These are phyloP conservation scores for Chaetoderma sp. DNA, from an alignment of 2,888 invertebrate species.

Conservation along the genomic window DNA sequence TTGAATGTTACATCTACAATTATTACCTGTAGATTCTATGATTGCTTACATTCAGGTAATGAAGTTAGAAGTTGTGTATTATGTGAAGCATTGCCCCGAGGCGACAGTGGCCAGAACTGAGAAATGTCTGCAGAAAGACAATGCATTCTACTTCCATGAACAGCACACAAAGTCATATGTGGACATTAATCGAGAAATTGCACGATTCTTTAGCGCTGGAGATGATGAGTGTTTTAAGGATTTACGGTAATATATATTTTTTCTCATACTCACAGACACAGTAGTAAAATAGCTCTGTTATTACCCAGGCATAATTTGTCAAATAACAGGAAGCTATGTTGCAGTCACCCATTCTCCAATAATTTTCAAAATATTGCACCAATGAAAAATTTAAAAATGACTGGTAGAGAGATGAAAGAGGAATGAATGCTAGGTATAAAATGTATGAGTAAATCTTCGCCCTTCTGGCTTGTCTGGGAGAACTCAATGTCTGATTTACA, in stretches of 20 bases:
- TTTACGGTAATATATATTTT: slow-evolving; percentile 53
- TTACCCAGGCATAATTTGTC: too few species aligned
- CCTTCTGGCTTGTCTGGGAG: not conserved
- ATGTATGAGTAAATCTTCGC: not conserved
- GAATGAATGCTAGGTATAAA: not conserved
- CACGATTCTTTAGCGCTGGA: slow-evolving; percentile 49
- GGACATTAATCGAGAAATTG: slow-evolving; percentile 55
- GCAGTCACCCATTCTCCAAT: not conserved
- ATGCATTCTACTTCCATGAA: slow-evolving; percentile 50
- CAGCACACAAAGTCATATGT: slow-evolving; percentile 38
- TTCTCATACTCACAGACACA: too few species aligned
- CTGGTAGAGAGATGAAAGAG: not conserved
- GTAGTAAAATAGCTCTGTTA: too few species aligned
- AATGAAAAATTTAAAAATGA: not conserved
- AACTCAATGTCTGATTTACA: not conserved
- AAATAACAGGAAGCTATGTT: not conserved
- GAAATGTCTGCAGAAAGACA: slow-evolving; percentile 26
- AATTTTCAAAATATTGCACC: not conserved
- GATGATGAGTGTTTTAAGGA: slow-evolving; percentile 40
- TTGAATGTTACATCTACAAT: too few species aligned
- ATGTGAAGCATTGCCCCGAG: slow-evolving; percentile 41
- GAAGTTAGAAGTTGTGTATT: slow-evolving; percentile 39
- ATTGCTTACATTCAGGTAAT: slow-evolving; percentile 21
- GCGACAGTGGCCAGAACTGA: slow-evolving; percentile 23
- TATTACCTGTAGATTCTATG: too few species aligned